Base-by-base conservation (phyloP, 2,888 invertebrate genomes). In the Teleiodes luculella region DNA sequence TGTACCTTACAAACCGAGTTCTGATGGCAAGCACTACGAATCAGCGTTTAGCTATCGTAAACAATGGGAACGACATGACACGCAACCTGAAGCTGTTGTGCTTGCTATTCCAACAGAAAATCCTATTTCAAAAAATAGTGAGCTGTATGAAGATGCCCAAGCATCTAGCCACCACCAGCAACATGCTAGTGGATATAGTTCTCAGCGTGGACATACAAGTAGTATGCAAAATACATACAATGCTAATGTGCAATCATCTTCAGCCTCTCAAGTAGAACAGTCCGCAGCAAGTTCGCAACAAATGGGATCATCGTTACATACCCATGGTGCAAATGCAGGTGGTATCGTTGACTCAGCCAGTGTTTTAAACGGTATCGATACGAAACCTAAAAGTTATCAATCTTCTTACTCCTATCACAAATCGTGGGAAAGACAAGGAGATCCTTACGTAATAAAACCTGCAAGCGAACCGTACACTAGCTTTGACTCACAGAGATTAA, bases 351-450 rank as follows among this genome's bases (percentile, higher is more conserved):
- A 68, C 56, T 61, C 71, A 36, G 59, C 57, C 18, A 72, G 62
- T 57, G 67, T 74, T 56, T 69, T 77, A 30, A 76, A 74, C 55
- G 60, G 68, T 58, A 48, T 71, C 28, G 70, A 64, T 59, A 57
- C 72, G 1, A 78, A 70, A 56, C 90, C 90, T 11, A 89, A 89
- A 73, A 78, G 77, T 67, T 90, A 88, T 62, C 84, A 88, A 13
- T 88, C 89, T 20, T 85, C 89, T 16, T 90, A 88, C 69, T 83
- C 90, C 5, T 90, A 90, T 60, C 88, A 90, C 56, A 90, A 90
- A 64, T 80, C 90, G 20, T 90, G 90, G 90, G 90, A 90, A 64
- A 81, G 81, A 53, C 89, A 85, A 65, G 90, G 90, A 18, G 89
- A 88, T 62, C 90, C 90, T 7, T 90, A 90, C 52, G 70, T 88